phyloP scores from a whole-genome alignment of 2,113 vertebrate genomes.

The Oncorhynchus masou region DNA sequence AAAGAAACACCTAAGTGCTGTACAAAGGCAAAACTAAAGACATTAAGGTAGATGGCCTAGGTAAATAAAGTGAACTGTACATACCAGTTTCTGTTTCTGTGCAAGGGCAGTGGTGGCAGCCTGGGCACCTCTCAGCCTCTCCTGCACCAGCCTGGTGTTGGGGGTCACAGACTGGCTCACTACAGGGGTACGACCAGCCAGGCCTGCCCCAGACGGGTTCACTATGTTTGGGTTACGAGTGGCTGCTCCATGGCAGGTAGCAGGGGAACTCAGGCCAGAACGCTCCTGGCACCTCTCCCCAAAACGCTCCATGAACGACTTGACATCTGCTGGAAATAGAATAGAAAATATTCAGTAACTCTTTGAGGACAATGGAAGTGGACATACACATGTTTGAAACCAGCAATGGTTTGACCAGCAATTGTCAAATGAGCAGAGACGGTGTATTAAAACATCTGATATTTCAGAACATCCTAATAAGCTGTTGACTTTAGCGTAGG shows the following conservation, averaged over 20 bases:
- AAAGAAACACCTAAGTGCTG: too few relatives aligned
- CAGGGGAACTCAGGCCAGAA: constrained; percentile 63
- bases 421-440: too few relatives aligned
- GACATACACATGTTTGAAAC: neutral
- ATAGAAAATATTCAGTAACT: neutral
- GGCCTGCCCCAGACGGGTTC: neutral
- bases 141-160: constrained; percentile 83
- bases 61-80: neutral
- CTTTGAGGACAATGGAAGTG: too few relatives aligned
- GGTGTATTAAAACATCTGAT: too few relatives aligned
- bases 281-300: constrained; percentile 85
- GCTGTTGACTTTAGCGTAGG: too few relatives aligned
- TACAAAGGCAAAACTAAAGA: too few relatives aligned
- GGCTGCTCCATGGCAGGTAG: constrained; percentile 34
- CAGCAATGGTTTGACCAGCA: too few relatives aligned
- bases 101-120: constrained; percentile 76
- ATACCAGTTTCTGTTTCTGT: constrained; percentile 86
- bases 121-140: constrained; percentile 79
- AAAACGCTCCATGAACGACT: constrained; percentile 92
- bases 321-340: constrained; percentile 71
- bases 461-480: too few relatives aligned
- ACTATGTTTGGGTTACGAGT: constrained; percentile 31
- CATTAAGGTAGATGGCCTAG: too few relatives aligned
- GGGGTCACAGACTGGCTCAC: constrained; percentile 75
- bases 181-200: constrained; percentile 23